Conservation (phyloP, 1,140 invertebrate genomes). For the Atta texana region DNA sequence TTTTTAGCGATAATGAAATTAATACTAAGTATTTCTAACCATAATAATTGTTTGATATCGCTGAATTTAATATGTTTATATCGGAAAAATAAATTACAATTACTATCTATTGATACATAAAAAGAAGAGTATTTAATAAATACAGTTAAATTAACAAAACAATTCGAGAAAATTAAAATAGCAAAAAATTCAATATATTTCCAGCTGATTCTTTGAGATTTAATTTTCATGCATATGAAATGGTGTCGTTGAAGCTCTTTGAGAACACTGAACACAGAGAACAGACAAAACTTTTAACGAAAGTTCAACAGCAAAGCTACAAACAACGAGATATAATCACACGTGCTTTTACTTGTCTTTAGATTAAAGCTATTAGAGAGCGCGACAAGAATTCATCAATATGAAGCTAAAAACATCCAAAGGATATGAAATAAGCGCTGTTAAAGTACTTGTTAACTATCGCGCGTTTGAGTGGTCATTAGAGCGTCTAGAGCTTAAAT, state of each 20-base stretch:
- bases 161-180: neutral
- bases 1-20: constrained; percentile 1
- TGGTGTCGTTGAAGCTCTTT: neutral
- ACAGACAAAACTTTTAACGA: constrained; percentile 20
- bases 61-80: neutral
- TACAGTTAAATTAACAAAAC: neutral
- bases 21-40: neutral
- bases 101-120: neutral
- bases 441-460: constrained; percentile 57
- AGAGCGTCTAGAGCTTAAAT: constrained; percentile 23
- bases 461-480: constrained; percentile 46
- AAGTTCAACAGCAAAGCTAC: neutral
- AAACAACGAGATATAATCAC: constrained; percentile 26
- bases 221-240: neutral
- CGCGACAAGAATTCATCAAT: constrained; percentile 51
- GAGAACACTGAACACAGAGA: neutral
- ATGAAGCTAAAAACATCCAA: constrained; percentile 20
- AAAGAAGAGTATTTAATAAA: neutral
- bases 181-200: neutral
- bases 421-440: neutral
- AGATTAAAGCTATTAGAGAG: constrained; percentile 26
- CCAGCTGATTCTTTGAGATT: neutral
- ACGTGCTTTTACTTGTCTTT: constrained; percentile 37
- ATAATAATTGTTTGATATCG: neutral
- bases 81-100: neutral